These are phyloP conservation scores for Drosophila peninsularis DNA, from an alignment of 2,888 invertebrate species.

Conservation along the genomic window DNA sequence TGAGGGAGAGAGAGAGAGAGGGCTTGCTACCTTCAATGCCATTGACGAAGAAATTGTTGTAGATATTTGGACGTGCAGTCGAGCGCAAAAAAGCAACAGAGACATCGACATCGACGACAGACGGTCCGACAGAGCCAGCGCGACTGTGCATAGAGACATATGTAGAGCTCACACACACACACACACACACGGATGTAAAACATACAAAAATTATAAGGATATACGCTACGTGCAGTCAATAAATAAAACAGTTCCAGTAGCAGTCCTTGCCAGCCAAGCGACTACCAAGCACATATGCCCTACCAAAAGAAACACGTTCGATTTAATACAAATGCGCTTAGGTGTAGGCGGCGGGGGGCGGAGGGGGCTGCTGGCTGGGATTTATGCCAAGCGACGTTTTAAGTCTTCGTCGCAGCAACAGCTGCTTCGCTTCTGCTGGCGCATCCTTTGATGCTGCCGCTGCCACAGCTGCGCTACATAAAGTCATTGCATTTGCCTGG, in stretches of 20 bases:
- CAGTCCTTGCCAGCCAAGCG: constrained; percentile 44
- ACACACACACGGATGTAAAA: constrained; percentile 32
- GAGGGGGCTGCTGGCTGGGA: constrained; percentile 43
- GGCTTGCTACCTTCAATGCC: constrained; percentile 53
- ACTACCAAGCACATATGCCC: constrained; percentile 35
- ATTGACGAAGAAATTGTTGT: constrained; percentile 72
- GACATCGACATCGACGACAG: constrained; percentile 52
- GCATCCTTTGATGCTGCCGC: constrained; percentile 38
- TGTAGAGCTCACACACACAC: constrained; percentile 48
- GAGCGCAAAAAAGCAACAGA: constrained; percentile 67
- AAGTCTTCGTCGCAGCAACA: constrained; percentile 74
- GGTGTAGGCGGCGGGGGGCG: constrained; percentile 25
- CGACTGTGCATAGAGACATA: constrained; percentile 50
- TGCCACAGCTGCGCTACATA: constrained; percentile 68
- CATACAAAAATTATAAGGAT: constrained; percentile 79
- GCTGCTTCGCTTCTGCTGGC: constrained; percentile 56
- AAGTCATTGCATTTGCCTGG: constrained; percentile 68
- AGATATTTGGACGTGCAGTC: constrained; percentile 76
- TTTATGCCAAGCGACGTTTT: constrained; percentile 67
- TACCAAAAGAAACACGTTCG: constrained; percentile 70
- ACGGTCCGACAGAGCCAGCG: constrained; percentile 48
- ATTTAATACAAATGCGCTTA: constrained; percentile 75
- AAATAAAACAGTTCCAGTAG: constrained; percentile 75
- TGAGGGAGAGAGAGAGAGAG: constrained; percentile 8
- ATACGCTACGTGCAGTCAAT: constrained; percentile 79